Conservation (phyloP, 2,888 invertebrate species). For the Lysandra coridon region DNA sequence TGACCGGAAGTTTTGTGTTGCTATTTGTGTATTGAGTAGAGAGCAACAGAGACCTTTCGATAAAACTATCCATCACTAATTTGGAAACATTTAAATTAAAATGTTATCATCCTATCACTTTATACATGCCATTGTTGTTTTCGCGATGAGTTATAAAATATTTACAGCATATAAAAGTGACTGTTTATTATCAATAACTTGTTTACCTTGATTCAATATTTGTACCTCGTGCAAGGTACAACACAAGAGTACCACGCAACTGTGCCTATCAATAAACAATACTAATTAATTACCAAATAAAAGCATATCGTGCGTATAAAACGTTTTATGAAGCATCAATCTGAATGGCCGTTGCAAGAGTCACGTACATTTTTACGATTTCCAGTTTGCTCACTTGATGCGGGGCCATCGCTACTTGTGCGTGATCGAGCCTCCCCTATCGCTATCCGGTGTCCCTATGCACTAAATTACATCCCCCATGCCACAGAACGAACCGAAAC, state of each 20-base stretch:
- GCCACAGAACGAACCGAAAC: slow-evolving; percentile 11
- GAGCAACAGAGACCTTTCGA: no score
- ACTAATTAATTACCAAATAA: slow-evolving; percentile 21
- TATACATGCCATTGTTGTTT: neutral
- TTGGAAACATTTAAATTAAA: no score
- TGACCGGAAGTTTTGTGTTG: no score
- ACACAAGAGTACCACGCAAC: neutral
- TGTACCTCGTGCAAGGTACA: neutral
- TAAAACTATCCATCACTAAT: no score
- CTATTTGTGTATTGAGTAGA: no score
- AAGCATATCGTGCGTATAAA: slow-evolving; percentile 15
- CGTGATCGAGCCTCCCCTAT: slow-evolving; percentile 54
- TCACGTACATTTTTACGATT: slow-evolving; percentile 55
- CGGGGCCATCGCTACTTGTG: slow-evolving; percentile 50
- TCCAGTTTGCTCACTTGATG: slow-evolving; percentile 49
- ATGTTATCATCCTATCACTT: neutral
- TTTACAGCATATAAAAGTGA: neutral
- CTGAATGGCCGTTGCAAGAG: slow-evolving; percentile 33
- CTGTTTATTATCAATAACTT: neutral
- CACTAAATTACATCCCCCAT: slow-evolving; percentile 30
- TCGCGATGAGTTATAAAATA: neutral
- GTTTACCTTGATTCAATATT: neutral
- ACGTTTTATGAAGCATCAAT: slow-evolving; percentile 25
- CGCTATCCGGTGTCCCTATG: slow-evolving; percentile 40
- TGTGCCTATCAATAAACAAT: slow-evolving; percentile 11